phyloP scores from a whole-genome alignment of 2,888 invertebrate genomes.

The Drosophila incognita region DNA sequence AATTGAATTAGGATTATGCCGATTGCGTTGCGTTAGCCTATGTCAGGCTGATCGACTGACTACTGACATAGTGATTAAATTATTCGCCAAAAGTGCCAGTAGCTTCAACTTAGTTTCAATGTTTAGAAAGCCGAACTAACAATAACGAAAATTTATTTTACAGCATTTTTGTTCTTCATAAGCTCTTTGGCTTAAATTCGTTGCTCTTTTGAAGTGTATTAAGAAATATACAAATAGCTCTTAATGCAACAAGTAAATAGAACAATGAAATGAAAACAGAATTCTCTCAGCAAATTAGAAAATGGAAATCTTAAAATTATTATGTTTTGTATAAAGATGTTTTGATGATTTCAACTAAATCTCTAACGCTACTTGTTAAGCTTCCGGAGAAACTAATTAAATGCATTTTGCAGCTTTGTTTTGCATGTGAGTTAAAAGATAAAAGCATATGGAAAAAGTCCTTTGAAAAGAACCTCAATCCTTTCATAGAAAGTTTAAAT shows the following conservation, averaged over 20 bases:
- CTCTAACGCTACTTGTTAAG: background rate
- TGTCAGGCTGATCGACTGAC: conserved; percentile 49
- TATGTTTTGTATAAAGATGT: background rate
- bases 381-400: conserved; percentile 25
- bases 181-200: background rate
- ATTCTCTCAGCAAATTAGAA: conserved; percentile 2
- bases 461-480: background rate
- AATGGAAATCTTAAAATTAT: background rate
- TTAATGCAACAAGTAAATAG: background rate
- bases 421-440: background rate
- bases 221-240: background rate
- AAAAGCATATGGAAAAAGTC: conserved; percentile 1
- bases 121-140: background rate
- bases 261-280: background rate
- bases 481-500: background rate
- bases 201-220: background rate
- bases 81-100: conserved; percentile 60
- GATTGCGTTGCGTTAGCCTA: conserved; percentile 34
- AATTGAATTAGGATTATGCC: conserved; percentile 63
- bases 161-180: background rate
- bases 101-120: conserved; percentile 33
- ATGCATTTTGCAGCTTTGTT: background rate
- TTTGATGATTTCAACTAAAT: conserved; percentile 3
- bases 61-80: conserved; percentile 37
- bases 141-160: background rate